A percentile compares a stretch with the other conserved stretches of the same genome.
Evolutionary conservation across 2,888 invertebrate species (phyloP).

Genomic region (Gandaritis pyraliata): DNA sequence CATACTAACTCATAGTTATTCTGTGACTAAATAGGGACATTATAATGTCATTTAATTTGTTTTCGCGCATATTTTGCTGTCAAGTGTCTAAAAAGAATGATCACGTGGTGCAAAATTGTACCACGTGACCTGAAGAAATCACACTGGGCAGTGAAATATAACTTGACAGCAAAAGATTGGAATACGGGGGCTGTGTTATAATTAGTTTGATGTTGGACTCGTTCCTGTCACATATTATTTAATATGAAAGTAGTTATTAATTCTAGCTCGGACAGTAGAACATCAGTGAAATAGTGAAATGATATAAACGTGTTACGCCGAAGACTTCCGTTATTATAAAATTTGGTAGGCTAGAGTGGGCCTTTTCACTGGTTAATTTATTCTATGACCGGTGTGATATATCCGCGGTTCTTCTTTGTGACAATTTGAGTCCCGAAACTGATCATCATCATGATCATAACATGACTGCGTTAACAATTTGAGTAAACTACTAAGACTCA

Average conservation of each 20-base stretch:
- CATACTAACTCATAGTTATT: no score
- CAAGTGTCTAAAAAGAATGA: no score
- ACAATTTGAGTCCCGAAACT: constrained; percentile 38
- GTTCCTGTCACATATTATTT: constrained; percentile 1
- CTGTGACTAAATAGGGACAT: no score
- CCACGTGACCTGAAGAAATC: no score
- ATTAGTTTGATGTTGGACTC: constrained; percentile 12
- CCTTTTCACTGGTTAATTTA: constrained; percentile 14
- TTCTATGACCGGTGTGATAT: constrained; percentile 32
- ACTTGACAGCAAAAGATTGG: no score
- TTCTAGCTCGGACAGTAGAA: constrained; percentile 1
- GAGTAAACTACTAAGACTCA: constrained; percentile 48
- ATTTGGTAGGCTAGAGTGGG: neutral
- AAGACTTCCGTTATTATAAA: constrained; percentile 5
- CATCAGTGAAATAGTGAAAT: neutral
- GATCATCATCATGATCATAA: no score
- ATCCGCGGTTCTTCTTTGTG: constrained; percentile 29
- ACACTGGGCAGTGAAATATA: no score
- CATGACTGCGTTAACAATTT: constrained; percentile 55
- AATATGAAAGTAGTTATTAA: neutral
- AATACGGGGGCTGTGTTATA: no score
- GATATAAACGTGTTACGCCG: neutral
- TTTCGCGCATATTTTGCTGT: no score
- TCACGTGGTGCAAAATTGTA: no score
- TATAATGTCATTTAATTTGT: no score